These are phyloP conservation scores for Iselma pallidipennis DNA, from an alignment of 2,888 invertebrate genomes.

Conservation along the genomic window DNA sequence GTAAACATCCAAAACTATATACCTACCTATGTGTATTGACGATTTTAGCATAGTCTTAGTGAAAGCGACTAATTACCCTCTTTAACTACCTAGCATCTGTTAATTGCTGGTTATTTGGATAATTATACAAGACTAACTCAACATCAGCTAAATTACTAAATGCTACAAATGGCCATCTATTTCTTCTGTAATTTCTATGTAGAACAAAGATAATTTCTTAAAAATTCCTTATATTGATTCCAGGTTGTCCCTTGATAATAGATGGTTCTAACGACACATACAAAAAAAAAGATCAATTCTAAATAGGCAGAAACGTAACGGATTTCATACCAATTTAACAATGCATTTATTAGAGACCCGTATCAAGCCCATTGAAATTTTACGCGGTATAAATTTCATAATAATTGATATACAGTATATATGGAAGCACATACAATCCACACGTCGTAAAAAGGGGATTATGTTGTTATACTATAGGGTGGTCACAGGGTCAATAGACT, in stretches of 20 bases:
- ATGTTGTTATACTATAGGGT: neutral
- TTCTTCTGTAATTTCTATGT: no score
- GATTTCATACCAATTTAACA: neutral
- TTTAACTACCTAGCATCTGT: slow-evolving; percentile 15
- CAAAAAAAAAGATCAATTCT: no score
- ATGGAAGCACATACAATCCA: neutral
- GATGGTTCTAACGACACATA: no score
- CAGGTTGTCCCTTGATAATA: no score
- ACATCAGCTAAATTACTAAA: neutral
- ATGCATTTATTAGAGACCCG: neutral
- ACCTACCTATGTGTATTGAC: no score
- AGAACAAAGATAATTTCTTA: no score
- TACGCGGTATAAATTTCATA: slow-evolving; percentile 13
- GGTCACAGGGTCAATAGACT: slow-evolving; percentile 5
- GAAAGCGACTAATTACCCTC: slow-evolving; percentile 23
- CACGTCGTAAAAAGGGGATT: neutral
- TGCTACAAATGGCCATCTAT: no score
- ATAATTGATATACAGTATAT: no score
- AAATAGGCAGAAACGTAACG: neutral
- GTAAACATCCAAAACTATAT: slow-evolving; percentile 3
- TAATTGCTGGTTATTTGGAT: slow-evolving; percentile 18
- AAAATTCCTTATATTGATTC: no score
- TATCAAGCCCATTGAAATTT: slow-evolving; percentile 12
- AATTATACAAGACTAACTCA: slow-evolving; percentile 15
- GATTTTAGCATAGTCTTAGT: slow-evolving; percentile 22